A percentile compares a stretch with the other conserved stretches of the same genome.
These are phyloP conservation scores for Periphyllus acericola DNA, from an alignment of 2,888 invertebrate genomes.

Conservation along the genomic window DNA sequence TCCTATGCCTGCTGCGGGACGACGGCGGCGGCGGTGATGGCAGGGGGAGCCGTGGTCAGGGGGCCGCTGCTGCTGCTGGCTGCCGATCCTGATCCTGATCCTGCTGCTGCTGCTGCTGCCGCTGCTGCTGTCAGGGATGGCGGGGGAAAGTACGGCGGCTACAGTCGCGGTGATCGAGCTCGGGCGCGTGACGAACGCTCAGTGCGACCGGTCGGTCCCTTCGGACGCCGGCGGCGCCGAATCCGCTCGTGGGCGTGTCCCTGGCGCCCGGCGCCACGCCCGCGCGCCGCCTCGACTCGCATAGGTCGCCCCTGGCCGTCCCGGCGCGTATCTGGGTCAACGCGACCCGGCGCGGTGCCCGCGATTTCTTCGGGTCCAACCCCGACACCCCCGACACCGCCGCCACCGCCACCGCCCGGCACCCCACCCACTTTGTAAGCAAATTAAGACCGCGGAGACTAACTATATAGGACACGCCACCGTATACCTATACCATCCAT, in stretches of 20 bases:
- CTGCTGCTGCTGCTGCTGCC: neutral
- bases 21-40: too few relatives aligned
- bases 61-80: neutral
- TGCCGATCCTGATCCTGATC: neutral
- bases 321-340: constrained; percentile 43
- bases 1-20: too few relatives aligned
- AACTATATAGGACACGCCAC: too few relatives aligned
- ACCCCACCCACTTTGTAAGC: neutral
- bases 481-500: neutral
- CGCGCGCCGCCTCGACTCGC: constrained; percentile 25
- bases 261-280: constrained; percentile 7
- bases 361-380: constrained; percentile 1
- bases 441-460: neutral
- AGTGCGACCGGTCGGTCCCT: constrained; percentile 57
- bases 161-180: constrained; percentile 56
- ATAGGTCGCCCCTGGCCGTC: neutral
- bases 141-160: constrained; percentile 16
- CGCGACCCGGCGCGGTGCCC: neutral
- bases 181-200: constrained; percentile 62
- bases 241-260: constrained; percentile 53
- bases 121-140: neutral
- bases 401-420: neutral
- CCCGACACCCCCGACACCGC: neutral
- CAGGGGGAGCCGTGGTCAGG: neutral
- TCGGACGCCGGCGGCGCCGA: constrained; percentile 45